Conservation (phyloP, 2,113 vertebrate genomes). For the Grammomys dolichurus region DNA sequence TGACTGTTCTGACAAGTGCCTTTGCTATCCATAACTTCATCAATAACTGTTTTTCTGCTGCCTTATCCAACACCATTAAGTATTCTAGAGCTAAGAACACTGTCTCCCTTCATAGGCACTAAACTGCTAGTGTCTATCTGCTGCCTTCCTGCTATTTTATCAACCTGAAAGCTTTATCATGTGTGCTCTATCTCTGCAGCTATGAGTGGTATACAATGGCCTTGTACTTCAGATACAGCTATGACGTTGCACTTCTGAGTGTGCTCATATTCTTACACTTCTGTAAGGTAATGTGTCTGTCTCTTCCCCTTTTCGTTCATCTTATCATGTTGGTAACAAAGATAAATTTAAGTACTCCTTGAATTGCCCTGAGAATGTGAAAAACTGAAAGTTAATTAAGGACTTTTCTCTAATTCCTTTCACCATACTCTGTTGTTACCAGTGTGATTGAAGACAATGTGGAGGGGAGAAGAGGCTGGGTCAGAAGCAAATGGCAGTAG, state of each 20-base stretch:
- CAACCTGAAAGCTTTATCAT: background rate
- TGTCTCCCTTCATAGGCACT: background rate
- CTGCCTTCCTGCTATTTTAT: background rate
- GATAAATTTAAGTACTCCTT: background rate
- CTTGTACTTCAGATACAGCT: background rate
- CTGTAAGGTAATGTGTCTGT: background rate
- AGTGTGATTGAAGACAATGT: background rate
- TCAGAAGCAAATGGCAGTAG: background rate
- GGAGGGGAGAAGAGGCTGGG: background rate
- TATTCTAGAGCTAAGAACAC: background rate
- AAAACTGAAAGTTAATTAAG: background rate
- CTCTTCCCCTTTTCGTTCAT: background rate
- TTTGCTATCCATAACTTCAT: background rate
- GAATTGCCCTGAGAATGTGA: background rate
- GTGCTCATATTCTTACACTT: background rate
- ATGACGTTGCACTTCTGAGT: background rate
- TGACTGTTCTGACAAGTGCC: background rate
- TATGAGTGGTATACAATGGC: background rate
- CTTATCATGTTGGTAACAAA: background rate
- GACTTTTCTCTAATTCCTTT: slow-evolving; percentile 20
- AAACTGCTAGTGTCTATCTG: background rate
- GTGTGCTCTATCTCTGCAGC: no score
- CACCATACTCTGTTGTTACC: background rate
- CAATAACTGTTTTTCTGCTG: background rate
- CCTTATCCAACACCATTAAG: background rate